Percentiles rank a stretch among this genome's conserved stretches.
Conservation (phyloP, 2,113 vertebrate species). For the rabbit (Oryctolagus cuniculus) region DNA sequence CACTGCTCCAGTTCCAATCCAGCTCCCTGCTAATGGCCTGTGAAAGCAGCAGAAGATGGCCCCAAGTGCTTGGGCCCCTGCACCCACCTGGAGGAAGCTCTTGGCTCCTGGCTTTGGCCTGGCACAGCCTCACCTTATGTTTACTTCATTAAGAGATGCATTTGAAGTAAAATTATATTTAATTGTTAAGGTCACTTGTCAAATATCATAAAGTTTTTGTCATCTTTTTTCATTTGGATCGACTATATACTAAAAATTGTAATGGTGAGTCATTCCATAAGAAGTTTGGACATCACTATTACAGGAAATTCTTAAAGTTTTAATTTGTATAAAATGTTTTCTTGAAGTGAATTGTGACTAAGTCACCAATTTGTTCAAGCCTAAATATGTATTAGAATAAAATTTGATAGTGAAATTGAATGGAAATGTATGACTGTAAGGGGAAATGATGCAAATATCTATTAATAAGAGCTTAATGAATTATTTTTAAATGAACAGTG, state of each 20-base stretch:
- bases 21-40: too few species aligned
- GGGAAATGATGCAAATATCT: neutral
- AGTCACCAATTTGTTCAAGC: neutral
- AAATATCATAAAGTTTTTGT: neutral
- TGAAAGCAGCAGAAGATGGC: too few species aligned
- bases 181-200: neutral
- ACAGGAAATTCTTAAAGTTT: neutral
- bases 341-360: neutral
- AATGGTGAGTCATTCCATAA: conserved; percentile 9
- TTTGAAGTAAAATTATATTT: conserved; percentile 43
- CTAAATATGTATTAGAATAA: conserved; percentile 22
- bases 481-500: conserved; percentile 22
- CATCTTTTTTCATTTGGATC: neutral
- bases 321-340: conserved; percentile 41
- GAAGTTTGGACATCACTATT: neutral
- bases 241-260: neutral
- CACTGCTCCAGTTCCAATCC: too few species aligned
- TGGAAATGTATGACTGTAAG: neutral
- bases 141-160: neutral
- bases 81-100: too few species aligned
- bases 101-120: too few species aligned
- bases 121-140: neutral
- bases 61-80: too few species aligned
- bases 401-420: neutral
- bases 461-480: neutral